Evolutionary conservation across 2,113 vertebrate genomes (phyloP).

Genomic region (Podiceps cristatus): DNA sequence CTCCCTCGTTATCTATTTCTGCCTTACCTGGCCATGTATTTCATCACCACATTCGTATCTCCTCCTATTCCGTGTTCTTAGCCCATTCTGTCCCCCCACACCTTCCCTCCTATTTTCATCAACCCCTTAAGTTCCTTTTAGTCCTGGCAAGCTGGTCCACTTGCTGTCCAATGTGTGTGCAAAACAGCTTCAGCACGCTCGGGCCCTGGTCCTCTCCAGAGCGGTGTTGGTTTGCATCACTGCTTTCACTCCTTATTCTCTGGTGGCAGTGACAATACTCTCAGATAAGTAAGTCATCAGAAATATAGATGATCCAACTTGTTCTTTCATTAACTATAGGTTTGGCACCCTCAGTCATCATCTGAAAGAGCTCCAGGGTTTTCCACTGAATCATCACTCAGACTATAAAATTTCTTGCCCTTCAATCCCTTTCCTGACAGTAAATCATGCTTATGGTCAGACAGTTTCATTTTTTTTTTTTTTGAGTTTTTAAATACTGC

Average conservation of each 20-base stretch:
- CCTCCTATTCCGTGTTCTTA: not conserved
- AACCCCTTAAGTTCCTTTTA: not conserved
- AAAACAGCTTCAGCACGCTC: not conserved
- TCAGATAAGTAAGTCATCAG: not conserved
- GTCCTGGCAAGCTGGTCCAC: not conserved
- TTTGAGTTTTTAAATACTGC: not conserved
- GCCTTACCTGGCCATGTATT: not conserved
- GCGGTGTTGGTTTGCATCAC: accelerated
- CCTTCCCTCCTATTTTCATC: not conserved
- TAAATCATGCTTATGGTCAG: not conserved
- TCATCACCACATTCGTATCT: not conserved
- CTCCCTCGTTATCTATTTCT: not conserved
- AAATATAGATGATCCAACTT: not conserved
- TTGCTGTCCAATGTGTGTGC: not conserved
- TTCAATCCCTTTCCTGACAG: not conserved
- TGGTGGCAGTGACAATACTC: not conserved
- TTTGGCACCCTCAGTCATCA: not conserved
- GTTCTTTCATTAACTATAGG: not conserved
- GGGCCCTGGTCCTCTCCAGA: not conserved
- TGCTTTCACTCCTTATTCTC: not conserved
- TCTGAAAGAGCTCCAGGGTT: not conserved
- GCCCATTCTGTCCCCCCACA: not conserved
- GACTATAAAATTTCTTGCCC: not conserved
- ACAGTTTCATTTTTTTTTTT: not conserved
- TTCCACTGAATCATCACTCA: not conserved